Evolutionary conservation across 1,140 invertebrate species (phyloP), one percentile per base, ranked within the genome.

Genomic region (Cotesia glomerata): DNA sequence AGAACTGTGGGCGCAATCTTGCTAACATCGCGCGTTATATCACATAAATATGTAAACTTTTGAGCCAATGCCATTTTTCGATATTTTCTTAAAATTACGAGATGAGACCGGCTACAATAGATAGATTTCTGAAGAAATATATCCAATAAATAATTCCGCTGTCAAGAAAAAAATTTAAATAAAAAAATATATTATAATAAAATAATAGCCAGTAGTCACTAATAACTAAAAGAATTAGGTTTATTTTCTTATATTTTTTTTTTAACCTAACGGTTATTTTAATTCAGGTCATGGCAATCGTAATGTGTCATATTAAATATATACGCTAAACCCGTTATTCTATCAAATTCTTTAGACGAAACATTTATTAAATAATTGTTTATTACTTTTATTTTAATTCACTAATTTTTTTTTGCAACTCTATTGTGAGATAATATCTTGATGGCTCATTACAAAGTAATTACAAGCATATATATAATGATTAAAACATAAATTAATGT

Each of bases 221-320:
- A 45, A 45, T 45, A 5, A 45, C 39, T 45, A 45, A 39, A 64
- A 39, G 9, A 39, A 64, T 64, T 64, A 64, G 62, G 9, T 66
- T 16, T 13, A 51, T 51, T 49, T 65, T 26, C 1, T 26, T 26
- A 26, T 26, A 26, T 26, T 66, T 18, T 66, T 65, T 65, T 66
- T 66, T 51, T 18, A 66, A 39, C 59, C 59, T 71, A 71, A 71
- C 69, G 69, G 69, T 45, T 45, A 69, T 71, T 71, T 63, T 39
- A 71, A 63, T 71, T 59, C 39, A 49, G 69, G 69, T 71, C 69
- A 71, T 63, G 69, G 69, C 59, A 54, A 71, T 71, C 64, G 7
- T 51, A 8, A 14, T 18, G 18, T 51, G 16, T 16, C 45, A 66
- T 51, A 45, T 66, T 59, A 71, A 36, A 59, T 63, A 51, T 45